Base-by-base conservation (phyloP, 2,113 vertebrate genomes). In the Brienomyrus longianalis region DNA sequence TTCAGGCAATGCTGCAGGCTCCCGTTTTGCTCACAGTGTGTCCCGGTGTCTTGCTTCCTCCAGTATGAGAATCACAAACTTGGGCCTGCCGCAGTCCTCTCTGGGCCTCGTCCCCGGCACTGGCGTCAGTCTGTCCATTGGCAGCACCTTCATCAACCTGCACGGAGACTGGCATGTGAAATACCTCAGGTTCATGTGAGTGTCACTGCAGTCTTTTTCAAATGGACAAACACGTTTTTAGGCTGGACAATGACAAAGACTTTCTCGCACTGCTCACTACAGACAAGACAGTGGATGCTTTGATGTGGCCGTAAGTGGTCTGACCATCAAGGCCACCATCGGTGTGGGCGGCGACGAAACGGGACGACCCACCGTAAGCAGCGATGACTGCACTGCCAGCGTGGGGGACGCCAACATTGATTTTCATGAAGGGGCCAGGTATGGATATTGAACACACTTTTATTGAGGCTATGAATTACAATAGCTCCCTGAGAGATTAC, bases 361-460 rank as follows among this genome's bases (percentile, higher is more conserved):
- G 0, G 95, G 96, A 1, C 92, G 92, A 5, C 95, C 95, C 0
- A 23, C 9, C 0, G 95, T 96, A 91, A 95, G 77, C 17, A 89
- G 10, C 1, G 66, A 45, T 50, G 88, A 31, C 91, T 96, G 96
- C 52, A 27, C 0, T 0, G 93, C 95, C 1, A 13, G 3, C 9
- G 90, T 96, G 0, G 91, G 93, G 54, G 90, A 91, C 0, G 92
- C 45, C 0, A 92, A 3, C 0, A 31, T 95, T 88, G 95, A 93
- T 70, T 96, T 96, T 88, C 95, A 94, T 21, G 94, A 95, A 2
- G 95, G 95, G 90, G 93, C 94, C 89, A 96, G 96, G 96, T 96
- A 91, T 27, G 5, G 13, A 31, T n/a, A 27, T 77, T 2, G 43
- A 13, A 17, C 10, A 86, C 47, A 10, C 9, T 50, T 8, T 3